Evolutionary conservation across 1,140 invertebrate genomes (phyloP), one percentile per base, ranked within the genome.

Genomic region (Parapsyche elsis): DNA sequence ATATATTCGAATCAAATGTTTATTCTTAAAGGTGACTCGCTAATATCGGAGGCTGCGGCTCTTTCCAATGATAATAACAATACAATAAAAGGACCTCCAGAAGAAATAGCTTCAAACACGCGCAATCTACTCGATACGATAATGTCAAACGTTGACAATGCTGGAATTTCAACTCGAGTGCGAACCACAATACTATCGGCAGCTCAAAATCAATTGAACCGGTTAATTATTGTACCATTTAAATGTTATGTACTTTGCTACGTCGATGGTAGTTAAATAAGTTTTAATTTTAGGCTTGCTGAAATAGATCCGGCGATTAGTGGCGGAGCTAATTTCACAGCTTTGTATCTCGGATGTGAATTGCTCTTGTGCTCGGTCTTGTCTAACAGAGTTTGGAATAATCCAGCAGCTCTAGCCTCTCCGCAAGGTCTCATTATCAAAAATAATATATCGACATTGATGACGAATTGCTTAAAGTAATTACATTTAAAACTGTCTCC

Each of bases 271-370:
- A 38, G 10, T 44, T 14, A 73, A 73, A 73, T 46, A 16, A 30
- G 64, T 74, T 45, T 79, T 24, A 23, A 46, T 79, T 67, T 88
- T 84, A 90, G 93, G 79, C 85, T 97, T n/a, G 92, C 94, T n/a
- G 92, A 95, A 87, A 94, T 98, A 88, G 96, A 98, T 88, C 90
- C 92, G 19, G 89, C 90, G 16, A 92, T 96, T 84, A 92, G 94
- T 71, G 95, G 96, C 0, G 93, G 95, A 0, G 95, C 96, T 0
- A 93, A 95, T 85, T 98, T 98, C 88, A 93, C 94, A 45, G 92
- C 94, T 38, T 88, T 96, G 23, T 97, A 95, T 83, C 93, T 97
- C 75, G 91, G 91, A 45, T 90, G 90, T 49, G 92, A 93, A 84
- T 86, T 93, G 14, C 88, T 92, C 67, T 83, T 89, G 71, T 85